Conservation (phyloP, 2,797 vertebrate species). For the Lepidocolaptes lacrymiger region DNA sequence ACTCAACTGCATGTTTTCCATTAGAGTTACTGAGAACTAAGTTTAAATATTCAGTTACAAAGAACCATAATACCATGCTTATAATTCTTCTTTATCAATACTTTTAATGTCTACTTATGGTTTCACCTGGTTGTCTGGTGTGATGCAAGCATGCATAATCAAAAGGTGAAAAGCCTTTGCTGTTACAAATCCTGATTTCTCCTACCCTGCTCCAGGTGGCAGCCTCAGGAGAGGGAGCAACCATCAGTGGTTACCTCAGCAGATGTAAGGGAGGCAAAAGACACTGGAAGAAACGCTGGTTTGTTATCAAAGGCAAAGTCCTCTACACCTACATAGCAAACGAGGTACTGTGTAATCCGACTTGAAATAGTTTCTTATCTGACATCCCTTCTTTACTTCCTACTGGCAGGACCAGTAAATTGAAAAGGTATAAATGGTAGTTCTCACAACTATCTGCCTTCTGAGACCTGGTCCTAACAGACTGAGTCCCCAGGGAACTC, state of each 20-base stretch:
- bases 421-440: background rate
- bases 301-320: slow-evolving; percentile 98
- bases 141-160: background rate
- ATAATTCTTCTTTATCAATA: background rate
- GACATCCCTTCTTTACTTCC: background rate
- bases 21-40: background rate
- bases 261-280: slow-evolving; percentile 91
- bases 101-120: background rate
- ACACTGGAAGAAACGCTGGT: slow-evolving; percentile 97
- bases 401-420: background rate
- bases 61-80: background rate
- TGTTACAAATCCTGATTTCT: slow-evolving; percentile 23
- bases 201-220: slow-evolving; percentile 81
- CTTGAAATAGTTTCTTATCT: background rate
- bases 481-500: background rate
- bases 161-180: background rate
- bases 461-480: background rate
- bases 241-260: slow-evolving; percentile 91
- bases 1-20: background rate
- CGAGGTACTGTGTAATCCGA: slow-evolving; percentile 81
- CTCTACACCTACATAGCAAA: slow-evolving; percentile 93
- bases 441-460: background rate
- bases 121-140: background rate
- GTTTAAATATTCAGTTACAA: background rate
- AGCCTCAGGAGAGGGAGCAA: slow-evolving; percentile 86